Conservation (phyloP, 2,888 invertebrate species). For the Cerceris ruficornis region DNA sequence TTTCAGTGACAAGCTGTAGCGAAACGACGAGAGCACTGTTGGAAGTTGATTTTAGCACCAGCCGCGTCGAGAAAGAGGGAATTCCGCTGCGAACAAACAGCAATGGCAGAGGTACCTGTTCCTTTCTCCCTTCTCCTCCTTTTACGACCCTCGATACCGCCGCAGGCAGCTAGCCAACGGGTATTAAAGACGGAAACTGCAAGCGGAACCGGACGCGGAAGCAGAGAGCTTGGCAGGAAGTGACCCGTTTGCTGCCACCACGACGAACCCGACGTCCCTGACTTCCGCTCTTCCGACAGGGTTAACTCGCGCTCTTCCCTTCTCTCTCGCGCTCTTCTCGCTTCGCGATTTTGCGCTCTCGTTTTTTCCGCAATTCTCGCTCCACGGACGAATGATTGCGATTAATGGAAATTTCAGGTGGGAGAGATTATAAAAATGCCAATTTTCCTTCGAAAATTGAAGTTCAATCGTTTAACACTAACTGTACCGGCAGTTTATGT, state of each 20-base stretch:
- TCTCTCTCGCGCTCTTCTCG: not conserved
- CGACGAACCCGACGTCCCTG: conserved; percentile 60
- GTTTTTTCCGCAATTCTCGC: too few relatives aligned
- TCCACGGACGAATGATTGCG: too few relatives aligned
- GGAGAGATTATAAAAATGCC: too few relatives aligned
- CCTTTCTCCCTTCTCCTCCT: conserved; percentile 18
- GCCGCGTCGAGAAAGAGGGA: not conserved
- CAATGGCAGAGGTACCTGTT: conserved; percentile 18
- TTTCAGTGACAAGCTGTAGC: not conserved
- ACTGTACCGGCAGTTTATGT: too few relatives aligned
- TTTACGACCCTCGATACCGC: conserved; percentile 7
- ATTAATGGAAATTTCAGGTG: too few relatives aligned
- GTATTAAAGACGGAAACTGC: conserved; percentile 77
- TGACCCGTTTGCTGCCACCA: conserved; percentile 72
- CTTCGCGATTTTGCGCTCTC: not conserved
- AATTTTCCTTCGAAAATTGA: too few relatives aligned
- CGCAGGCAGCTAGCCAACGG: conserved; percentile 63
- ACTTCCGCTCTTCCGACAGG: conserved; percentile 49
- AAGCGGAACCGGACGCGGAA: conserved; percentile 75
- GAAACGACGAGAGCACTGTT: not conserved
- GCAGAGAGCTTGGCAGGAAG: conserved; percentile 74
- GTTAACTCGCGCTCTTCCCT: conserved; percentile 25
- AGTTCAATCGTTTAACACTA: too few relatives aligned
- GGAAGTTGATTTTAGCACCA: conserved; percentile 16
- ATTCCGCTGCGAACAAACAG: conserved; percentile 2